These are phyloP conservation scores for Drosophila maculinotata DNA, from an alignment of 2,888 invertebrate genomes.

Conservation along the genomic window DNA sequence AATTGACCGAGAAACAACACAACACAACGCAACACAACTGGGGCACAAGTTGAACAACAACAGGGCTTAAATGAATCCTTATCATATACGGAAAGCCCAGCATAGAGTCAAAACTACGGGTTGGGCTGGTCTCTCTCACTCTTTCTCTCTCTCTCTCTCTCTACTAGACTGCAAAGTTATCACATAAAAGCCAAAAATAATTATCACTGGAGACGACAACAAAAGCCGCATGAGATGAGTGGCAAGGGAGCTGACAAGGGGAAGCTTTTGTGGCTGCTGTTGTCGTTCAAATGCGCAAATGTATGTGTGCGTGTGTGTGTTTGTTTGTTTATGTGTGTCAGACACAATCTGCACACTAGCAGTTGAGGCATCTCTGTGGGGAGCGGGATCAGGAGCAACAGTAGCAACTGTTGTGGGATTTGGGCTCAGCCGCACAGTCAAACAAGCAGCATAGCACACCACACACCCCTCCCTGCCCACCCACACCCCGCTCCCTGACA, in stretches of 20 bases:
- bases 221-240: slow-evolving; percentile 53
- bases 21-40: slow-evolving; percentile 25
- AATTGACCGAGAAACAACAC: slow-evolving; percentile 64
- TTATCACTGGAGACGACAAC: slow-evolving; percentile 76
- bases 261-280: slow-evolving; percentile 44
- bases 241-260: slow-evolving; percentile 6
- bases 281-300: slow-evolving; percentile 66
- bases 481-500: neutral
- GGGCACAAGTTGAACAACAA: slow-evolving; percentile 13
- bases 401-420: slow-evolving; percentile 37
- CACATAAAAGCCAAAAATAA: slow-evolving; percentile 79
- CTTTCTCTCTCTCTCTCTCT: neutral
- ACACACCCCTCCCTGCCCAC: neutral
- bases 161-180: slow-evolving; percentile 67
- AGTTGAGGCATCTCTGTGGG: slow-evolving; percentile 22
- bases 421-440: slow-evolving; percentile 15
- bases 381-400: neutral
- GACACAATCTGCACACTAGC: slow-evolving; percentile 44
- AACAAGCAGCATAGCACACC: slow-evolving; percentile 6
- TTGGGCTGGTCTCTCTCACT: neutral
- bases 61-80: slow-evolving; percentile 65
- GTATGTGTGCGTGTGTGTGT: slow-evolving; percentile 13
- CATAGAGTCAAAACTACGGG: slow-evolving; percentile 42
- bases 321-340: slow-evolving; percentile 16
- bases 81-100: slow-evolving; percentile 62